Conservation (phyloP, 2,888 invertebrate genomes). For the Cryptocheilus praepositus region DNA sequence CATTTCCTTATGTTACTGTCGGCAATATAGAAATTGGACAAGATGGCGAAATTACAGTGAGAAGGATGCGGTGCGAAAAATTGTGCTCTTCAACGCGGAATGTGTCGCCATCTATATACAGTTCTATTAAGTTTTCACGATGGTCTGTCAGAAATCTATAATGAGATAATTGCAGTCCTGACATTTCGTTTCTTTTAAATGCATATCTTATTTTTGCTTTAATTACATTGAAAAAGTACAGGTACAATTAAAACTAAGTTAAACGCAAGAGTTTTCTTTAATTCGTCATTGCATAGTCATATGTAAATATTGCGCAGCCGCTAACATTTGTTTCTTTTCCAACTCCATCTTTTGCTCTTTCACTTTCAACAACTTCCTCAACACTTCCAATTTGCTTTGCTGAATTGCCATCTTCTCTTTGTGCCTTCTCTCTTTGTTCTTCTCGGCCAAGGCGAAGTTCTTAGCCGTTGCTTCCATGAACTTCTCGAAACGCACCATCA, state of each 20-base stretch:
- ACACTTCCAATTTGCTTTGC: conserved; percentile 57
- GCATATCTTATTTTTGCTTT: no score
- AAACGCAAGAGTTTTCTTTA: no score
- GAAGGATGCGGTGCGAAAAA: no score
- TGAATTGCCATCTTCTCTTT: conserved; percentile 57
- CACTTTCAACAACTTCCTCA: conserved; percentile 55
- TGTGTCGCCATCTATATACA: neutral
- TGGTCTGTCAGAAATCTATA: no score
- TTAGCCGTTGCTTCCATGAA: conserved; percentile 52
- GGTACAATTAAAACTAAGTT: no score
- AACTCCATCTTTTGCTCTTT: conserved; percentile 62
- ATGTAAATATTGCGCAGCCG: conserved; percentile 52
- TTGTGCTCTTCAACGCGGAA: neutral
- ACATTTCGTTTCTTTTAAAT: no score
- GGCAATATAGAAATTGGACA: no score
- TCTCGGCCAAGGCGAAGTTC: conserved; percentile 52
- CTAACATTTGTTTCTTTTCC: conserved; percentile 53
- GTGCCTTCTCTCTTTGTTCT: conserved; percentile 60
- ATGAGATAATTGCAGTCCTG: no score
- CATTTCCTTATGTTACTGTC: no score
- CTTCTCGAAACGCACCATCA: conserved; percentile 41
- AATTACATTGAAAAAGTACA: no score
- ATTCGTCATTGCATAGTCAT: conserved; percentile 37
- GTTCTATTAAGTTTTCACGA: no score
- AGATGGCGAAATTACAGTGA: no score